Base-by-base conservation (phyloP, 2,888 invertebrate genomes). In the Acanthosoma haemorrhoidale region DNA sequence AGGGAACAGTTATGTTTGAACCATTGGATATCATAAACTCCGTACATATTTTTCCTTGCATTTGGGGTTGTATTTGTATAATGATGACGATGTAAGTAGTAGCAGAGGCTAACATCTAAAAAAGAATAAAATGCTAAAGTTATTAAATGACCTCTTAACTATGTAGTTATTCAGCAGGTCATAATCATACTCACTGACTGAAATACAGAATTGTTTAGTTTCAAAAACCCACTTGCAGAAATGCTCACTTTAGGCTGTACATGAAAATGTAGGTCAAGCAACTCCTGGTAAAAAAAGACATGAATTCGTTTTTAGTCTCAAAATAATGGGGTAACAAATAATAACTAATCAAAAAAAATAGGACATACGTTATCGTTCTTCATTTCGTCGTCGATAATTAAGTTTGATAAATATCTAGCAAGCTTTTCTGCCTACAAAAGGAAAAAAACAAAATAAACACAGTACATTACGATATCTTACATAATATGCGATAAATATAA, bases 1-100 rank as follows among this genome's bases (percentile, higher is more conserved):
- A n/a, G n/a, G n/a, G n/a, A n/a, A n/a, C n/a, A n/a, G n/a, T n/a
- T n/a, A n/a, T n/a, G n/a, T n/a, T n/a, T n/a, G n/a, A n/a, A n/a
- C n/a, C n/a, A n/a, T n/a, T n/a, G n/a, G n/a, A n/a, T n/a, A n/a
- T n/a, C n/a, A 51, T n/a, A 25, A 25, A 2, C 21, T 51, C 51
- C 25, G 36, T 34, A 29, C 64, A 64, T 9, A 41, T 41, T 4
- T 41, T 39, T 15, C 64, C 64, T 64, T 39, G 25, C 64, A 64
- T 64, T 39, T 64, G 64, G 3, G 64, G 64, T 38, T 64, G 64
- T 9, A 39, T 41, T 64, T 64, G 64, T 8, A 64, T 38, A 2
- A 64, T 64, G n/a, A 64, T 64, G 4, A 64, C 41, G 8, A 64
- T 39, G 16, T 41, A 64, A 0, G 64, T 64, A 2, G 64, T 64